These are phyloP conservation scores for Silurus asotus DNA, from an alignment of 2,113 vertebrate genomes.

Conservation along the genomic window DNA sequence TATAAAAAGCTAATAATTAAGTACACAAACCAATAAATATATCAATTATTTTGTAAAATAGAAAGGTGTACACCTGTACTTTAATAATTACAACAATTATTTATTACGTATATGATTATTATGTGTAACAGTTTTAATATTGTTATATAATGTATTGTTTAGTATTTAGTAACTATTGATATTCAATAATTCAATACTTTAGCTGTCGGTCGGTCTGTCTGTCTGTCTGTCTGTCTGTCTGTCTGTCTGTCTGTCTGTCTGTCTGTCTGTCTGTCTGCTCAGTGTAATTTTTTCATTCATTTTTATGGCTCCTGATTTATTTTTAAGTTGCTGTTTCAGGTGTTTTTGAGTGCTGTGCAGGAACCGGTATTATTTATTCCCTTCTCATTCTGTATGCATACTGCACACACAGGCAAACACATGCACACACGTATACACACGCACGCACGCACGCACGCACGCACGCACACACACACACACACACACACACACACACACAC, in stretches of 20 bases:
- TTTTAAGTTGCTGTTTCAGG: constrained; percentile 47
- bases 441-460: constrained; percentile 29
- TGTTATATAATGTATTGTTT: neutral
- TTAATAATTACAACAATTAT: too few species aligned
- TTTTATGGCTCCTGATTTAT: neutral
- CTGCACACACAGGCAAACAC: constrained; percentile 28
- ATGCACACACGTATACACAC: constrained; percentile 45
- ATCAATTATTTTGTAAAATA: too few species aligned
- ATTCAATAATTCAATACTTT: neutral
- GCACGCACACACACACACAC: constrained; percentile 40
- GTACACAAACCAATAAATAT: too few species aligned
- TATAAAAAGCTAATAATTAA: too few species aligned
- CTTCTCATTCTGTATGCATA: constrained; percentile 21
- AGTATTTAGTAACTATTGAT: neutral
- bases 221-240: neutral
- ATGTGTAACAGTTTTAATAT: neutral
- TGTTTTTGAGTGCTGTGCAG: constrained; percentile 49
- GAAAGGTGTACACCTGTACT: too few species aligned
- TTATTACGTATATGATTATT: neutral
- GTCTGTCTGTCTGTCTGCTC: neutral
- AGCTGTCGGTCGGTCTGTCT: neutral
- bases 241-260: neutral
- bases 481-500: constrained; percentile 30
- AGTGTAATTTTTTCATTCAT: neutral
- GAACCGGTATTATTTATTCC: constrained; percentile 32